A percentile compares a stretch with the other conserved stretches of the same genome.
Evolutionary conservation across 2,797 vertebrate species (phyloP).

Genomic region (Notolepis coatsorum): DNA sequence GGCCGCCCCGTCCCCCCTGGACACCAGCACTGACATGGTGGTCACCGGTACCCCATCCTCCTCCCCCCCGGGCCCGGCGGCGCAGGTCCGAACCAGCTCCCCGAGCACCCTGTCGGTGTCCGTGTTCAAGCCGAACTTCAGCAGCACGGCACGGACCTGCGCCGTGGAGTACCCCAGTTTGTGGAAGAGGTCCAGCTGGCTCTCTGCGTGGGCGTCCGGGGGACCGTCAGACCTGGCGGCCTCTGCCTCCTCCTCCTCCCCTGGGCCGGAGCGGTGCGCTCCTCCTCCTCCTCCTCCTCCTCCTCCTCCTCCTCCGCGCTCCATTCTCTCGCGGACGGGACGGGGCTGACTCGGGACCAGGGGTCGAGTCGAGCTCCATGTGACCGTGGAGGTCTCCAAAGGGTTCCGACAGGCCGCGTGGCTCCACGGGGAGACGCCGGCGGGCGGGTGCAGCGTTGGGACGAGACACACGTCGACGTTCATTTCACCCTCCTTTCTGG

Average conservation of each 20-base stretch:
- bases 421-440: slow-evolving; percentile 2
- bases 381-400: slow-evolving; percentile 8
- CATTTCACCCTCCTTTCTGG: slow-evolving; percentile 26
- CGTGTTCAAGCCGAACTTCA: slow-evolving; percentile 85
- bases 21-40: slow-evolving; percentile 63
- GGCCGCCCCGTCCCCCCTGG: slow-evolving; percentile 72
- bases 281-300: too few species aligned
- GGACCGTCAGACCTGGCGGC: neutral
- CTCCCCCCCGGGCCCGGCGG: slow-evolving; percentile 30
- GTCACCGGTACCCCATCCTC: slow-evolving; percentile 37
- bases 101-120: slow-evolving; percentile 93
- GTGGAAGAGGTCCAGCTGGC: slow-evolving; percentile 94
- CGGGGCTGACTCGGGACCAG: neutral
- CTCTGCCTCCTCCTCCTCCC: too few species aligned
- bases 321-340: slow-evolving; percentile 44
- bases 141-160: slow-evolving; percentile 89
- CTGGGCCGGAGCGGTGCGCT: neutral
- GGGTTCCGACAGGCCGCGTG: neutral
- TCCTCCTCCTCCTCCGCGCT: slow-evolving; percentile 1
- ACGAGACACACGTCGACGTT: slow-evolving; percentile 41
- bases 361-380: slow-evolving; percentile 38
- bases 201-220: slow-evolving; percentile 68
- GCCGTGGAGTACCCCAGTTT: slow-evolving; percentile 93
- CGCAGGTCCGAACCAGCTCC: slow-evolving; percentile 88
- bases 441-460: slow-evolving; percentile 18